Base-by-base conservation (phyloP, 2,888 invertebrate genomes). In the Sminthurides aquaticus region DNA sequence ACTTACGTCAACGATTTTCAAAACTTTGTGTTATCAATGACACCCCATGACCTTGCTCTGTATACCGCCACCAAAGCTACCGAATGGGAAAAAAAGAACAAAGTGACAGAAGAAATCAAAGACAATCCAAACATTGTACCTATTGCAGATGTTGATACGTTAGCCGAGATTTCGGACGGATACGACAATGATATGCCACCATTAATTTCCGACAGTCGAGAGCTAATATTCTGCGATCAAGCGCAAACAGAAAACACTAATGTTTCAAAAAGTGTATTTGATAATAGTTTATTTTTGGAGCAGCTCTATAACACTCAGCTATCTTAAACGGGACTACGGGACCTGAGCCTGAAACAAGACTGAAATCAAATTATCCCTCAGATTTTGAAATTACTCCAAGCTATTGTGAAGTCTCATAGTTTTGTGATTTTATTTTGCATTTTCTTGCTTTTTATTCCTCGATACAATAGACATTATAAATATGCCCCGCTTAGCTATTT, bases 1-100 rank as follows among this genome's bases (percentile, higher is more conserved):
- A 15, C 60, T 0, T 73, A 73, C 29, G 54, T 69, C n/a, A 55
- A 49, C 26, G 57, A 67, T 5, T 73, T 65, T 58, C 71, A 73
- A 60, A 27, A 56, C 2, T 73, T 70, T 61, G 62, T 73, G 15
- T 52, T 52, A 62, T 67, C 62, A 27, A 65, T 73, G 71, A 62
- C 69, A 1, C 71, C 71, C 3, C 65, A 62, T 24, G 73, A 73
- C 25, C 28, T 72, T 29, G 60, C 69, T 11, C 63, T 67, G 11
- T 73, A 72, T 49, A 55, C 67, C 3, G 27, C 70, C 18, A 20
- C 29, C n/a, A 27, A 54, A 26, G 29, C 55, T 8, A 22, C 48
- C 11, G 25, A 49, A 1, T 67, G 69, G 69, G 67, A 69, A n/a
- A 18, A 49, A 1, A 3, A 29, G 1, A n/a, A n/a, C n/a, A n/a